These are phyloP conservation scores for Caradrina kadenii DNA, from an alignment of 2,888 invertebrate species.

Conservation along the genomic window DNA sequence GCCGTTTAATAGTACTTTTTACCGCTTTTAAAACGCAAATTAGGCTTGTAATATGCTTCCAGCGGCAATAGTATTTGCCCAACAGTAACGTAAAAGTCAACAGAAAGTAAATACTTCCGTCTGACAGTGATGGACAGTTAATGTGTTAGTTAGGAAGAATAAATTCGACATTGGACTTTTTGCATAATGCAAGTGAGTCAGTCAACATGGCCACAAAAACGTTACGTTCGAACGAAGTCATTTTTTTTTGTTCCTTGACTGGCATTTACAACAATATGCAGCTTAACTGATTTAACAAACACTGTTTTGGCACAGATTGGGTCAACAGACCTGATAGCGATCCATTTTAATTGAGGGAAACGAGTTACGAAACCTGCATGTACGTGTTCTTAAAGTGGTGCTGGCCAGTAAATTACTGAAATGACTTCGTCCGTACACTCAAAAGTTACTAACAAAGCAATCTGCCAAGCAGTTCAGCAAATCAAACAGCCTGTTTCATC, in stretches of 20 bases:
- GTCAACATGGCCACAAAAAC: conserved; percentile 61
- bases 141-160: conserved; percentile 49
- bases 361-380: conserved; percentile 55
- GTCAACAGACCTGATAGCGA: conserved; percentile 59
- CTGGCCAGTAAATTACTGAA: conserved; percentile 48
- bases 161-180: conserved; percentile 45
- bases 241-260: conserved; percentile 45
- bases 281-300: conserved; percentile 29
- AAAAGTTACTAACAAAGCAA: conserved; percentile 67
- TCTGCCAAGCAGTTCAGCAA: conserved; percentile 68
- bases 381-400: conserved; percentile 36
- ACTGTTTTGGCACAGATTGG: conserved; percentile 56
- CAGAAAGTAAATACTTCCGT: conserved; percentile 41
- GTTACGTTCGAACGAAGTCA: conserved; percentile 58
- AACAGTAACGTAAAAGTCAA: conserved; percentile 14
- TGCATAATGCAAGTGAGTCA: conserved; percentile 62
- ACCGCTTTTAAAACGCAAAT: conserved; percentile 32
- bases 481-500: conserved; percentile 67
- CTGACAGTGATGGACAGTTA: conserved; percentile 39
- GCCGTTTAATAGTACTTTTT: conserved; percentile 33
- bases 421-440: conserved; percentile 58
- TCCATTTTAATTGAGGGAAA: conserved; percentile 59
- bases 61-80: conserved; percentile 18
- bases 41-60: conserved; percentile 13
- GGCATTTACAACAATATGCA: conserved; percentile 30